Evolutionary conservation across 1,140 invertebrate species (phyloP), one percentile per base, ranked within the genome.

Genomic region (Solen grandis): DNA sequence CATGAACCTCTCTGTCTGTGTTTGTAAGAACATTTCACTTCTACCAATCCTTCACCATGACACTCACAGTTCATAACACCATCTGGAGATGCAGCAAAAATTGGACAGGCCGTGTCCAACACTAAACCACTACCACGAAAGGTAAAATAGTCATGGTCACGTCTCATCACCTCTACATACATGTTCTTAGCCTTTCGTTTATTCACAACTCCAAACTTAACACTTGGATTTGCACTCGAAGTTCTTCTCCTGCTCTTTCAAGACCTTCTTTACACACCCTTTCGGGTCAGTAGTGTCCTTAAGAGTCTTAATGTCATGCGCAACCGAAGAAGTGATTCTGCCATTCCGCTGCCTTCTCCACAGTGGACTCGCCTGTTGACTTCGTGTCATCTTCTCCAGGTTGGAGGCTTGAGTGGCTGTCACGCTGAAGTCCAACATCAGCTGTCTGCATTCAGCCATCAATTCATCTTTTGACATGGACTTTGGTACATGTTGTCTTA

Each of bases 21-120:
- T 14, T 62, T 62, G 59, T 22, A 62, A 22, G 59, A 62, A n/a
- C 59, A 62, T 27, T 62, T 62, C 16, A 62, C 29, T 62, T 62
- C 59, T 25, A 4, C 16, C n/a, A 62, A n/a, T 62, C 59, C 16
- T 2, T 62, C 59, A 19, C 59, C 59, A 62, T 62, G 59, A 31
- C 59, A 60, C 16, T 10, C 10, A 60, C 57, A 60, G n/a, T n/a
- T n/a, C n/a, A n/a, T n/a, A n/a, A n/a, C n/a, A n/a, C n/a, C n/a
- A n/a, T n/a, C n/a, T n/a, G n/a, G 50, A n/a, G 50, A 1, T 2
- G 50, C 2, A 52, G 50, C 50, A 52, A 52, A 52, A 16, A 52
- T 22, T 2, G 50, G 50, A 52, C 19, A 52, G 25, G 25, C 50
- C 19, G 50, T 52, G 22, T 52, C 50, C 16, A 52, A 2, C 1